Conservation (phyloP, 2,888 invertebrate genomes). For the Doris montereyensis region DNA sequence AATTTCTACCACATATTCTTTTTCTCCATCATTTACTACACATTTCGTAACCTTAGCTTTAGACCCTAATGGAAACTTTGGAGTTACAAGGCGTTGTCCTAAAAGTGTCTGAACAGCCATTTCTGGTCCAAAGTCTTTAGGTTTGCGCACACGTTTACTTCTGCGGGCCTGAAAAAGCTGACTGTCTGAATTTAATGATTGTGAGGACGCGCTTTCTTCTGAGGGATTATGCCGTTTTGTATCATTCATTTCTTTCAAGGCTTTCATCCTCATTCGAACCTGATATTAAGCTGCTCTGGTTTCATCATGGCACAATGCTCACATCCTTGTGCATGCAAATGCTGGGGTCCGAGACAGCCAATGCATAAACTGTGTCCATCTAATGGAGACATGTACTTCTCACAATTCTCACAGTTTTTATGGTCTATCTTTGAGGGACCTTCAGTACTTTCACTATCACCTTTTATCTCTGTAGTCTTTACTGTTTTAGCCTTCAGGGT, state of each 20-base stretch:
- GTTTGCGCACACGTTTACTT: constrained; percentile 37
- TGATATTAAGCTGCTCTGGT: constrained; percentile 38
- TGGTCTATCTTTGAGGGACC: background rate
- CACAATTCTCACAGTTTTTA: constrained; percentile 37
- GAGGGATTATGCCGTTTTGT: background rate
- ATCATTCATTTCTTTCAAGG: constrained; percentile 34
- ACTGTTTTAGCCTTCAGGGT: too few relatives aligned
- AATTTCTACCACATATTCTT: background rate
- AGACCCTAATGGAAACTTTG: background rate
- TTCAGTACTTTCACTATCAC: too few relatives aligned
- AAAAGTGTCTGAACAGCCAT: constrained; percentile 25
- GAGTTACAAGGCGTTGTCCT: background rate
- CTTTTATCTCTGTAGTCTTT: too few relatives aligned
- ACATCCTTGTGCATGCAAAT: constrained; percentile 30
- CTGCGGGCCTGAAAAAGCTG: background rate
- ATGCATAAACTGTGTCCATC: constrained; percentile 37
- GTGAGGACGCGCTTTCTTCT: background rate
- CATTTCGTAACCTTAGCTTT: background rate
- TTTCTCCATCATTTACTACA: background rate
- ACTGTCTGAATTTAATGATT: too few relatives aligned
- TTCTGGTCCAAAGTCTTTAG: constrained; percentile 39
- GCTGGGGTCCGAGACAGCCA: constrained; percentile 34
- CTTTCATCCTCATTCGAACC: constrained; percentile 39
- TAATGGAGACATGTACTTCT: constrained; percentile 35
- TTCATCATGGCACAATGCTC: constrained; percentile 35